Evolutionary conservation across 2,888 invertebrate genomes (phyloP), one percentile per base, ranked within the genome.

Genomic region (Philopedon plagiatum): DNA sequence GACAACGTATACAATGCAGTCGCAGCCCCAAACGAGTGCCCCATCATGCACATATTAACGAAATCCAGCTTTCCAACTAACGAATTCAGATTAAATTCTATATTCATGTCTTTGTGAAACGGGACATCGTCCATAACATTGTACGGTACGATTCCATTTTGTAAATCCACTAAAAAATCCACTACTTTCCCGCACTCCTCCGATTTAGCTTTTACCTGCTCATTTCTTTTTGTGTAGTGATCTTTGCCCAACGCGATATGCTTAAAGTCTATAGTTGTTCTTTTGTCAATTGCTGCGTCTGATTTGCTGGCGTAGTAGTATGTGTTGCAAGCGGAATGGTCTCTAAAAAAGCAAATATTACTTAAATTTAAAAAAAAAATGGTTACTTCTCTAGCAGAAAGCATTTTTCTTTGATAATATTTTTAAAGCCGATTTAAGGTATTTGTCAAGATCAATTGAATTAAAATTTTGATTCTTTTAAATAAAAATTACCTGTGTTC

Each of bases 1-100:
- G 88, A 86, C 23, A 90, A 80, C 0, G 90, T 85, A 23, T 88
- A 84, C 1, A 92, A 80, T 8, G 89, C 86, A 0, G 91, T 89
- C 4, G 90, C 89, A 1, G 89, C 91, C 5, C 92, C 92, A 83
- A 92, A 91, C 0, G 91, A 91, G 82, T 91, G 91, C 1, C 92
- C 92, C 77, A 88, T 87, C 72, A 91, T 84, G 0, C 87, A 84
- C 1, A 87, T 78, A 71, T 82, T 83, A 4, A 85, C 81, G 11
- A 87, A 58, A 78, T 89, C 88, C 61, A 89, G 80, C 32, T 84
- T 80, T 3, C 84, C 87, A 9, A 81, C 80, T 7, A 86, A 79
- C 83, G 87, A 81, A 8, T 76, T 70, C 23, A 84, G 76, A 21
- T 80, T 76, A 69, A 86, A 85, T 4, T 67, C 56, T 3, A 44